Evolutionary conservation across 2,113 vertebrate genomes (phyloP), one percentile per base, ranked within the genome.

Genomic region (Marmota monax): DNA sequence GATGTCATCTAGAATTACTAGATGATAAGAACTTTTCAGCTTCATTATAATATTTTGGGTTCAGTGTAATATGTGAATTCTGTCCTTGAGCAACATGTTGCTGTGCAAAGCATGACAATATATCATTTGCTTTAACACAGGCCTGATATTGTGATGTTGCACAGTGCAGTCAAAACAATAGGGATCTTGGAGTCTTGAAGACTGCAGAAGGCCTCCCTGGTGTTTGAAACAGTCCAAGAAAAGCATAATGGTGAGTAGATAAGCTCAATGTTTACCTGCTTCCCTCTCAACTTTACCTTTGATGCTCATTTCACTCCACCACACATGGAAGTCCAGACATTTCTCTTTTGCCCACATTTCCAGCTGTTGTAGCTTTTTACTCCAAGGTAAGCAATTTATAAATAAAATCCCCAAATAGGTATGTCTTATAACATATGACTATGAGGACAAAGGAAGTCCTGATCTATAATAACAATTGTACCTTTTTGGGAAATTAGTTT

Each of bases 401-500:
- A 88, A 45, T 70, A 23, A 74, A 84, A 90, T 84, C 20, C 2
- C 5, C 79, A 83, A 89, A 67, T n/a, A 84, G 32, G 4, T 78
- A 63, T 34, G 7, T 23, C 12, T 3, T 91, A 17, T 20, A 61
- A 74, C 5, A 7, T 29, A 45, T 85, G 17, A 63, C 53, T 27
- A 34, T 84, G 34, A 84, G 7, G 5, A 80, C 18, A 70, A 25
- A 22, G 25, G 56, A 48, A 45, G 6, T 2, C 11, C 25, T 42
- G 27, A 45, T 76, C 29, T 73, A 88, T 61, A 84, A 56, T 65
- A 65, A 58, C 88, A 45, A 22, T 32, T 45, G 1, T 29, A 20
- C 67, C 16, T 67, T 77, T 83, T 69, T 86, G 6, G 56, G 70
- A 92, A 82, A 58, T 69, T 76, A 65, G 39, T 56, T 93, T 80